Base-by-base conservation (phyloP, 2,113 vertebrate genomes). In the Alethe castanea region DNA sequence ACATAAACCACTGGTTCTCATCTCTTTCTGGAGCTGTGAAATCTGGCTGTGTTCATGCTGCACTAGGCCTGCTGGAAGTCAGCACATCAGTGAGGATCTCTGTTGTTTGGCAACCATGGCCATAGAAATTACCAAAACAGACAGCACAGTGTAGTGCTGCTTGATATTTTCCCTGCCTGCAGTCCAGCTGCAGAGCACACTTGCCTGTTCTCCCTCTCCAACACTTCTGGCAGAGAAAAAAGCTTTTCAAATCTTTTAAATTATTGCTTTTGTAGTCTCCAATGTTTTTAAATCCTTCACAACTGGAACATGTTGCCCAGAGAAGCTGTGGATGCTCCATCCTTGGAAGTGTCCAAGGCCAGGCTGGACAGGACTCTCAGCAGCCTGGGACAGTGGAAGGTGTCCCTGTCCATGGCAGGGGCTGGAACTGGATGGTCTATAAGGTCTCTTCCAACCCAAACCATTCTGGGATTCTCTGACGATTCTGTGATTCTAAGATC, bases 1-100 rank as follows among this genome's bases (percentile, higher is more conserved):
- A 83, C 67, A 92, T 66, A 61, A 73, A 92, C 29, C 82, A 86
- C 67, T 47, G 54, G 14, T 83, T 93, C 72, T 83, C 67, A 42
- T 83, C 38, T 47, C 79, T 18, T 86, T 76, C 67, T 90, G 88
- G 91, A 74, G 83, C 91, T 92, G 92, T 83, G 91, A 90, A 92
- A 94, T 52, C 82, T 95, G 92, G 59, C 90, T 3, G 4, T 0
- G 22, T 16, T 88, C 56, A 7, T n/a, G 53, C 52, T 73, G 78
- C 76, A 23, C 65, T 60, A 77, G 88, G 77, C 67, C 76, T 86
- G 42, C 80, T 92, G 86, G 86, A 69, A 93, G 44, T 85, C 81
- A 88, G 65, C 62, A 69, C 62, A 73, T 31, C 78, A 82, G 82
- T 26, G 92, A 83, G 72, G 60, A 94, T 77, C 71, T 88, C 82